Percentiles rank a stretch among this genome's conserved stretches.
Evolutionary conservation across 1,140 invertebrate species (phyloP).

Genomic region (Magallana gigas): DNA sequence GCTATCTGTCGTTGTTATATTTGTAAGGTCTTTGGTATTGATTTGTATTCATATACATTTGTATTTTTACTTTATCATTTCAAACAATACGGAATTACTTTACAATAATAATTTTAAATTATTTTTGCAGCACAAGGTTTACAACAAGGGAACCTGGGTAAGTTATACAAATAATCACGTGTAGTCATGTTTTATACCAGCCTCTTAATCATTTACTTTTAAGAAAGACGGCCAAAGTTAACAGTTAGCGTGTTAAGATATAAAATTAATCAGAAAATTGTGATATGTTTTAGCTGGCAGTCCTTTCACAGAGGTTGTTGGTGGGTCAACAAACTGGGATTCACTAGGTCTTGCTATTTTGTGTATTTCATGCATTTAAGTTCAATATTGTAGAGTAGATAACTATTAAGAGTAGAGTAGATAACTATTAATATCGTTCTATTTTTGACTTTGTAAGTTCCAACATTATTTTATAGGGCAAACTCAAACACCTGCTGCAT

Average conservation of each 20-base stretch:
- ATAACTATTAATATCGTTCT: neutral
- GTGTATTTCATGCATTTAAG: neutral
- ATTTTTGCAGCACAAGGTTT: neutral
- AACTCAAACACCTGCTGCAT: neutral
- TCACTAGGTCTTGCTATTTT: neutral
- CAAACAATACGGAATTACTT: too few relatives aligned
- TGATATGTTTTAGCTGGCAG: constrained; percentile 9
- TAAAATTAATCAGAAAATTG: neutral
- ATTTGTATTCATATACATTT: too few relatives aligned
- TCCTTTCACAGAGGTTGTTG: constrained; percentile 9
- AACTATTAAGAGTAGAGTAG: too few relatives aligned
- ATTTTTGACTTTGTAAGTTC: neutral
- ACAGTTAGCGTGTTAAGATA: too few relatives aligned
- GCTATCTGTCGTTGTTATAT: too few relatives aligned
- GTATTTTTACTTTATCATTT: too few relatives aligned
- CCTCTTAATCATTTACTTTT: too few relatives aligned
- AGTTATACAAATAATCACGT: neutral
- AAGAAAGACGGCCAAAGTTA: too few relatives aligned
- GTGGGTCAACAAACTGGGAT: constrained; percentile 8
- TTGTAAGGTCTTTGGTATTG: too few relatives aligned
- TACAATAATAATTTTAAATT: too few relatives aligned
- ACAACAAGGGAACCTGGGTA: neutral
- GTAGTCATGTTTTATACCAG: too few relatives aligned
- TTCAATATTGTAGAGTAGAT: neutral
- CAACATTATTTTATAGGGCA: neutral